Base-by-base conservation (phyloP, 2,888 invertebrate species). In the Hyppa rectilinea region DNA sequence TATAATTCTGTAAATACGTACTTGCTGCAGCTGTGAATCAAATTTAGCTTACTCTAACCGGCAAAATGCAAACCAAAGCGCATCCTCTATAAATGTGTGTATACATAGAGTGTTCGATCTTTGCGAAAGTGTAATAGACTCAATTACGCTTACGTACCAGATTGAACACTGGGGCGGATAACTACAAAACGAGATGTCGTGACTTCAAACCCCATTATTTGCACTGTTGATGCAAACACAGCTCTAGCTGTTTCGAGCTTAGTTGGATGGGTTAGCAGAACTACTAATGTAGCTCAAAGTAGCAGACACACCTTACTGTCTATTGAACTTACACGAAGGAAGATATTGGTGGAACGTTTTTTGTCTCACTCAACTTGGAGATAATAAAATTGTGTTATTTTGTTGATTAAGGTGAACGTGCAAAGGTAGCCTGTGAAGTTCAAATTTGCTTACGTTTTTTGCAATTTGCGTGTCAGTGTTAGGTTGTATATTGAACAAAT, bases 141-240 rank as follows among this genome's bases (percentile, higher is more conserved):
- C 1, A 12, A 45, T 23, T n/a, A n/a, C n/a, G n/a, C n/a, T n/a
- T n/a, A n/a, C n/a, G n/a, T n/a, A n/a, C n/a, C n/a, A n/a, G n/a
- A n/a, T n/a, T n/a, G n/a, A n/a, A n/a, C n/a, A n/a, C n/a, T 45
- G 38, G 17, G 52, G 23, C 52, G n/a, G 69, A 68, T 43, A 66
- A 40, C 34, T 23, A 6, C 29, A 3, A 45, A 69, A 45, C 26
- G 38, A 52, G 45, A 38, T 52, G 26, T 69, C 78, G 78, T 71
- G 71, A 45, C 12, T 26, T 77, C 4, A 0, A 38, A 38, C 17
- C 69, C 70, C 23, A 26, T 38, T 17, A 65, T 52, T 69, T 34
- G 31, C 36, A 14, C 38, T 31, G 38, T 77, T 38, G 38, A 76
- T 69, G 45, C 12, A 17, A 52, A 45, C 36, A 38, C 52, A 75